Evolutionary conservation across 1,140 invertebrate species (phyloP), one percentile per base, ranked within the genome.

Genomic region (Calephelis virginiensis): DNA sequence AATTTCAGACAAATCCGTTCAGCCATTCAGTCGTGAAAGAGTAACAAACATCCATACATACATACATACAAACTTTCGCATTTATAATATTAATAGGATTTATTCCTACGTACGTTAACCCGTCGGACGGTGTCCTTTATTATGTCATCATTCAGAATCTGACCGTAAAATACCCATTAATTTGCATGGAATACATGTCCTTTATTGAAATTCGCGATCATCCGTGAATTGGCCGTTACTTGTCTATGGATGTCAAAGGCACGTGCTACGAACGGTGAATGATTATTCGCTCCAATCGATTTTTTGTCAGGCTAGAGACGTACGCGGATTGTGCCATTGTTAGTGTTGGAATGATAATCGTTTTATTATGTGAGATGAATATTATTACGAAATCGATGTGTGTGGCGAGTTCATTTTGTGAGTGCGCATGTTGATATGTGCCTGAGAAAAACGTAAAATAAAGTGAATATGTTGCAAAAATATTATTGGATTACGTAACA

Each of bases 321-420:
- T 59, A 59, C 53, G 10, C 14, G 53, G 53, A 59, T 59, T 59
- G 53, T 8, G 53, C 28, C n/a, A 38, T 37, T 37, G 37, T 37
- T 28, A 37, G 53, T 59, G 53, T 37, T 59, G 28, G 53, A 59
- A 59, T 59, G 53, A 66, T 64, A 66, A 66, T 66, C 59, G 46
- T 38, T 66, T 28, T 17, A 7, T 38, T 61, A 38, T 66, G 65
- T 61, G 65, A 61, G 48, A 14, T 61, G 65, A 67, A 67, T 67
- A 40, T 49, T 61, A 48, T 48, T 13, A 67, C 43, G 46, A 2
- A 8, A 43, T 17, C 37, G 38, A 14, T 47, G 37, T 6, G 65
- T 60, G 60, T 43, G 40, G 40, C 40, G 40, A 9, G 40, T 43
- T 28, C 28, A 28, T 28, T 28, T 28, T 28, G 28, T 3, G 5